Percentiles rank a stretch among this genome's conserved stretches.
Conservation (phyloP, 2,797 vertebrate species). For the Avahi laniger region DNA sequence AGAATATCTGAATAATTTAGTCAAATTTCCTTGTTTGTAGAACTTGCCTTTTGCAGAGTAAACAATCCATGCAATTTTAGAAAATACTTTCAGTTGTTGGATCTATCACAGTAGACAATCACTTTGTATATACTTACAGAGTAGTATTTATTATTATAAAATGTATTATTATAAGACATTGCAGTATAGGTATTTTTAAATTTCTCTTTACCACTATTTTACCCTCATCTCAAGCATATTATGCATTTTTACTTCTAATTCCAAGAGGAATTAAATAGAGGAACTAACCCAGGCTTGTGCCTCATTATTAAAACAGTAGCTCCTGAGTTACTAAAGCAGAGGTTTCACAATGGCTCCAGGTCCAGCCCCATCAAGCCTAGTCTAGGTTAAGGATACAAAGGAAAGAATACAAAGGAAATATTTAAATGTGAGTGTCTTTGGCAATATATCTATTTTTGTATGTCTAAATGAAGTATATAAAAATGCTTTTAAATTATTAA, state of each 20-base stretch:
- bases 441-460: background rate
- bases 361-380: background rate
- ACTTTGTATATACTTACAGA: background rate
- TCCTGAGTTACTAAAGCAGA: background rate
- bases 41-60: background rate
- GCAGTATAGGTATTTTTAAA: conserved; percentile 3
- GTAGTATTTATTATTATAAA: background rate
- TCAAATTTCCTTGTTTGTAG: conserved; percentile 10
- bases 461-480: background rate
- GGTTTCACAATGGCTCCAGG: conserved; percentile 7
- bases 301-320: conserved; percentile 26
- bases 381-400: background rate
- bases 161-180: background rate
- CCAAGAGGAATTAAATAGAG: conserved; percentile 14
- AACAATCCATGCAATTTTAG: conserved; percentile 3
- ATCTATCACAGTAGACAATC: background rate
- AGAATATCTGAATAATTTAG: background rate
- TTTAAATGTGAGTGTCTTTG: background rate
- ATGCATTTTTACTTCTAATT: background rate
- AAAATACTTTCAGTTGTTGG: background rate
- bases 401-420: background rate
- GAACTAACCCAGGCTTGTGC: background rate
- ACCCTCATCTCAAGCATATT: background rate
- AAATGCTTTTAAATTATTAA: background rate
- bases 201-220: background rate